Percentiles rank a stretch among this genome's conserved stretches.
These are phyloP conservation scores for Galerucella pusilla DNA, from an alignment of 2,888 invertebrate species.

Conservation along the genomic window DNA sequence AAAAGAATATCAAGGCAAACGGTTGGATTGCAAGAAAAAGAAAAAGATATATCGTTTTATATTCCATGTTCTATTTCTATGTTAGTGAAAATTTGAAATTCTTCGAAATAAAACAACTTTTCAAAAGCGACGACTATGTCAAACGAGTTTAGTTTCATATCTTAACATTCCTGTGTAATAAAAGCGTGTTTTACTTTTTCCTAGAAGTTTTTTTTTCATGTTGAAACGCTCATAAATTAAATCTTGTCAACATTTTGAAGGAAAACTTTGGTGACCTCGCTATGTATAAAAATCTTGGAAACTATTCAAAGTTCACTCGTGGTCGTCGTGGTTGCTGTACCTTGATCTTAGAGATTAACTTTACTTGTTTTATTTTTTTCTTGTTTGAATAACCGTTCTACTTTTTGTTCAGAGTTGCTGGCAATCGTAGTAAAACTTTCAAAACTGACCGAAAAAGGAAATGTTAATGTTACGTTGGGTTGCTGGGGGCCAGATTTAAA, in stretches of 20 bases:
- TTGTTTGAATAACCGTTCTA: conserved; percentile 25
- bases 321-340: conserved; percentile 25
- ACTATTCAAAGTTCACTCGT: conserved; percentile 44
- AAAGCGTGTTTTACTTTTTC: conserved; percentile 40
- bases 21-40: too few relatives aligned
- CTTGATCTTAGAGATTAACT: conserved; percentile 38
- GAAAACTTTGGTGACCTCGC: conserved; percentile 48
- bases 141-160: conserved; percentile 28
- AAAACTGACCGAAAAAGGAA: conserved; percentile 13
- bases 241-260: conserved; percentile 46
- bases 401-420: conserved; percentile 14
- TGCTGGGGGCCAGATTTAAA: background rate
- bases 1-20: too few relatives aligned
- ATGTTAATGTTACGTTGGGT: background rate
- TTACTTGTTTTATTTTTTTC: conserved; percentile 16
- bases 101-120: background rate
- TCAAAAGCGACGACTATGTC: background rate
- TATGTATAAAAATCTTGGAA: conserved; percentile 46
- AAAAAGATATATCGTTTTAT: too few relatives aligned
- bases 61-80: too few relatives aligned
- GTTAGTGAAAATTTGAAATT: background rate
- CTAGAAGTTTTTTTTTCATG: conserved; percentile 36
- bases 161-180: conserved; percentile 38
- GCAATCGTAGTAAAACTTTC: conserved; percentile 8
- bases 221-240: conserved; percentile 37